Evolutionary conservation across 2,797 vertebrate species (phyloP), one percentile per base, ranked within the genome.

Genomic region (Cyprinella venusta): DNA sequence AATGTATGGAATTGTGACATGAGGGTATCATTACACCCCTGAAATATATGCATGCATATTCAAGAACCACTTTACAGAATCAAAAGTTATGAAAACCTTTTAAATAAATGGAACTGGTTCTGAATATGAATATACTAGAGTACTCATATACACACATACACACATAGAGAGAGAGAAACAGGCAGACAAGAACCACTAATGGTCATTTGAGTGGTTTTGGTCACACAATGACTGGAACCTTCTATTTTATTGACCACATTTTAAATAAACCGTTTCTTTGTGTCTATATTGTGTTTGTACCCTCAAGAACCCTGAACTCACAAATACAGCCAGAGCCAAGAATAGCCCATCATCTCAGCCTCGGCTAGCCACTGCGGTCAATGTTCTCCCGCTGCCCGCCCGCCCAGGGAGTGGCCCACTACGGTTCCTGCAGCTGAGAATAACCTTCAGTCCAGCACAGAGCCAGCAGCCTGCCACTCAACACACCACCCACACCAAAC

Each of bases 321-420:
- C 24, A 56, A 76, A 76, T 26, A 76, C 50, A 71, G 69, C 24
- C 40, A 75, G 67, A 63, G 88, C 87, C 88, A 67, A 86, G 89
- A 93, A 93, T 91, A 92, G 83, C 84, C 68, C 83, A 45, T 85
- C 84, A 84, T 87, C 87, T 84, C 76, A 71, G 42, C 80, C 87
- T 90, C 89, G 84, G 87, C 89, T 90, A 89, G 87, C 91, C 89
- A 80, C 90, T 89, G 87, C 59, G 90, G 90, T 89, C 72, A 80
- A 56, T 68, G 65, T 42, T 70, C 24, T 72, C n/a, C 54, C 6
- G 13, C 65, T n/a, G 74, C 24, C 74, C 19, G 48, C 24, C 74
- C 19, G 36, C 67, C 56, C 76, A 74, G 83, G 85, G 72, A 76
- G 84, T 72, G 48, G 65, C 50, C 72, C 63, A 77, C 40, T 75